These are phyloP conservation scores for Corythaeola cristata DNA, from an alignment of 2,113 vertebrate species.

Conservation along the genomic window DNA sequence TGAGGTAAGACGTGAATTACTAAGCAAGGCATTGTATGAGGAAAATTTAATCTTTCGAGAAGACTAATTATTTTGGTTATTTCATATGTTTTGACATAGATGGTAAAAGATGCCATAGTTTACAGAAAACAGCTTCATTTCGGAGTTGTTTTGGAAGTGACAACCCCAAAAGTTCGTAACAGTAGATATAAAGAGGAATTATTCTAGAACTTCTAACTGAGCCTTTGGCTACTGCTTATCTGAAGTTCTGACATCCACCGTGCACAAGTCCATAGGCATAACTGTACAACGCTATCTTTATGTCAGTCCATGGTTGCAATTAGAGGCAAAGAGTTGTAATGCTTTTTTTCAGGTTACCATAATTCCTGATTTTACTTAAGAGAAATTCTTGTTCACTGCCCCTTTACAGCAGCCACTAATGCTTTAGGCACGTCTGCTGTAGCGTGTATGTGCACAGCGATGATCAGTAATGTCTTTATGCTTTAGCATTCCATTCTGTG, in stretches of 20 bases:
- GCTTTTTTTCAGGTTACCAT: neutral
- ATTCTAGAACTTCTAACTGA: neutral
- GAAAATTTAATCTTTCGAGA: neutral
- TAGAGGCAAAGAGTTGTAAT: neutral
- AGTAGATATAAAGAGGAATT: neutral
- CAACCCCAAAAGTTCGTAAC: too few species aligned
- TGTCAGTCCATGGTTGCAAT: neutral
- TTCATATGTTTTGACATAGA: neutral
- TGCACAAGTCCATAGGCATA: neutral
- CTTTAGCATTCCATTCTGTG: neutral
- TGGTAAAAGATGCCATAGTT: neutral
- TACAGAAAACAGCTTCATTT: neutral
- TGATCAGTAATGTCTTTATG: neutral
- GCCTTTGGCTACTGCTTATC: neutral
- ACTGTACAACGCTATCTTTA: neutral
- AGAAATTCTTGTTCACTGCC: neutral
- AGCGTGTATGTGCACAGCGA: neutral
- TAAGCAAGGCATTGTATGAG: neutral
- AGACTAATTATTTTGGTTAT: neutral
- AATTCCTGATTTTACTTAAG: neutral
- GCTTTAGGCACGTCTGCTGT: neutral
- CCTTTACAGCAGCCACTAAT: neutral
- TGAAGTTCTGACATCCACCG: neutral
- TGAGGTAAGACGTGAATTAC: neutral
- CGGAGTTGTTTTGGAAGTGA: neutral